phyloP scores from a whole-genome alignment of 2,888 invertebrate species.

The Podabrus alpinus region DNA sequence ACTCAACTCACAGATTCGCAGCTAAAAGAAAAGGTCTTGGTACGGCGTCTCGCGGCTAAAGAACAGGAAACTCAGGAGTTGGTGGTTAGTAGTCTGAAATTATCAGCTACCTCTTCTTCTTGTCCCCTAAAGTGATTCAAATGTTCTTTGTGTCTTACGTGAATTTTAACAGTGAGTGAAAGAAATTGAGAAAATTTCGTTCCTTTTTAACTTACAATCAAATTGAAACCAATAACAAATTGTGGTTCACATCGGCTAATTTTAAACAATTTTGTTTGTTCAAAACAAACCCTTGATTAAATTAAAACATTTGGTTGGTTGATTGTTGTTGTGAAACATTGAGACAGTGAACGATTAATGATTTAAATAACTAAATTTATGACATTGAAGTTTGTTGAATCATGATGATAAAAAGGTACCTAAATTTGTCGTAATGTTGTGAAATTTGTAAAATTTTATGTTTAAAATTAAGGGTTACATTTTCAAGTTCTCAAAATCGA shows the following conservation, averaged over 20 bases:
- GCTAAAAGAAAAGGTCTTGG: constrained; percentile 88
- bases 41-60: constrained; percentile 89
- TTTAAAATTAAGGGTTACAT: not conserved
- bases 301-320: not conserved
- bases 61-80: constrained; percentile 97
- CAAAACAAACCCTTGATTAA: not conserved
- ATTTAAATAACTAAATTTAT: not conserved
- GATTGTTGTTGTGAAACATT: not conserved
- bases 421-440: not conserved
- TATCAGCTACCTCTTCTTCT: constrained; percentile 14
- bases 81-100: constrained; percentile 70
- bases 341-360: not conserved
- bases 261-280: not conserved
- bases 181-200: not conserved
- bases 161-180: constrained; percentile 17
- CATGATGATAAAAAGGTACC: not conserved
- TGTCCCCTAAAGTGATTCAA: constrained; percentile 43
- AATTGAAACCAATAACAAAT: not conserved
- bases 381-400: not conserved
- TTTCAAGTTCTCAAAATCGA: not conserved
- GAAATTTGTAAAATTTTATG: not conserved
- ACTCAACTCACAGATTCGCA: constrained; percentile 85
- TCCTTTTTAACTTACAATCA: not conserved
- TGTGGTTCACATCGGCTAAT: not conserved
- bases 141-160: constrained; percentile 43